These are phyloP conservation scores for Callorhinus ursinus DNA, from an alignment of 2,113 vertebrate species.

Conservation along the genomic window DNA sequence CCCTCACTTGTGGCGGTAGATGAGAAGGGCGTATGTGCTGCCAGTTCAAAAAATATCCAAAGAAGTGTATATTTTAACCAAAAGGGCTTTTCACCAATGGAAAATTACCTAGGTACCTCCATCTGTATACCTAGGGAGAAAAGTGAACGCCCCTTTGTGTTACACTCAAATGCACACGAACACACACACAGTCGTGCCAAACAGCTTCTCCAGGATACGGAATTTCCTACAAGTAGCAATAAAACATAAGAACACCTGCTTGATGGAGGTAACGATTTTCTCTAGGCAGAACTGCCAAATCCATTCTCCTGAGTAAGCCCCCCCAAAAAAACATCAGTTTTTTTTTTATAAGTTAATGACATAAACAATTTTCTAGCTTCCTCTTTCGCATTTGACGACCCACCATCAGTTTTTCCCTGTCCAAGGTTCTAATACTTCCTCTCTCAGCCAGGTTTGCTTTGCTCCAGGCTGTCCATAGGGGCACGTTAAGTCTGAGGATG, in stretches of 20 bases:
- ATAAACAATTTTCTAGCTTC: not conserved
- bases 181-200: not conserved
- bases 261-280: not conserved
- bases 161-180: fast-evolving
- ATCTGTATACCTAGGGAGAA: not conserved
- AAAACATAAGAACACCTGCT: not conserved
- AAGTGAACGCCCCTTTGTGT: not conserved
- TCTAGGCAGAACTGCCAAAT: too few relatives aligned
- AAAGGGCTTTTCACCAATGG: not conserved
- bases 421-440: not conserved
- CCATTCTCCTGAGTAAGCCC: too few relatives aligned
- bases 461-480: too few relatives aligned
- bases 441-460: too few relatives aligned
- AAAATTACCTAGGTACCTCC: not conserved
- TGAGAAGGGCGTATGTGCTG: not conserved
- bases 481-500: too few relatives aligned
- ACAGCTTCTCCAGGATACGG: too few relatives aligned
- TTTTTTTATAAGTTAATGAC: not conserved
- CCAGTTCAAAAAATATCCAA: not conserved
- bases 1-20: not conserved
- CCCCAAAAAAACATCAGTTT: not conserved
- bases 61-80: not conserved
- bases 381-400: too few relatives aligned
- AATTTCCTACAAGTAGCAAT: too few relatives aligned
- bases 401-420: not conserved